Evolutionary conservation across 2,888 invertebrate species (phyloP).

Genomic region (Melanotus villosus): DNA sequence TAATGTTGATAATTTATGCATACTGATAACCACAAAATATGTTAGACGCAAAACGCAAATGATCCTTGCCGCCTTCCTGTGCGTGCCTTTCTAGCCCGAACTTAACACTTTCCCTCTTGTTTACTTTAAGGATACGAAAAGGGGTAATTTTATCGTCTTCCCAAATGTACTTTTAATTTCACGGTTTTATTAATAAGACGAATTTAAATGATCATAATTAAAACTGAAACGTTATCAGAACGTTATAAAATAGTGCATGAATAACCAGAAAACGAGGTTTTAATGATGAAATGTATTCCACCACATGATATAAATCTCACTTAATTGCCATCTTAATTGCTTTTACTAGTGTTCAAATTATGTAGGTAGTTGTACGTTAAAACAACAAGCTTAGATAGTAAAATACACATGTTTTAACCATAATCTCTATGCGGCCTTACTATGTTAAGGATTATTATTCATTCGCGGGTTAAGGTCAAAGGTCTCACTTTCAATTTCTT

Average conservation of each 20-base stretch:
- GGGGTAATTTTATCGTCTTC: no score
- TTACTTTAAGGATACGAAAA: not conserved
- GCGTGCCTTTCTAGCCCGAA: not conserved
- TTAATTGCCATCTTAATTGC: not conserved
- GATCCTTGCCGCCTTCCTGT: not conserved
- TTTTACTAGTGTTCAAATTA: constrained; percentile 2
- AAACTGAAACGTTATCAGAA: not conserved
- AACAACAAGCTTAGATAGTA: not conserved
- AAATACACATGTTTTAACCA: no score
- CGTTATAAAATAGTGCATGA: not conserved
- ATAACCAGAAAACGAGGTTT: not conserved
- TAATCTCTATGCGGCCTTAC: no score
- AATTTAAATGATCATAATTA: not conserved
- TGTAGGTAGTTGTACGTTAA: not conserved
- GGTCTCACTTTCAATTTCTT: no score
- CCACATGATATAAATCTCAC: constrained; percentile 5
- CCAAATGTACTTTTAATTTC: no score
- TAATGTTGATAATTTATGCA: constrained; percentile 19
- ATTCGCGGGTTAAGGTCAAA: no score
- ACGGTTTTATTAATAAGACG: no score
- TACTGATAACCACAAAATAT: constrained; percentile 21
- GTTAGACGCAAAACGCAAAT: not conserved
- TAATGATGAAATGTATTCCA: not conserved
- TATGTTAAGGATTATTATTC: no score
- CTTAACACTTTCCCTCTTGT: not conserved